Base-by-base conservation (phyloP, 2,888 invertebrate species). In the Aphidoletes aphidimyza region DNA sequence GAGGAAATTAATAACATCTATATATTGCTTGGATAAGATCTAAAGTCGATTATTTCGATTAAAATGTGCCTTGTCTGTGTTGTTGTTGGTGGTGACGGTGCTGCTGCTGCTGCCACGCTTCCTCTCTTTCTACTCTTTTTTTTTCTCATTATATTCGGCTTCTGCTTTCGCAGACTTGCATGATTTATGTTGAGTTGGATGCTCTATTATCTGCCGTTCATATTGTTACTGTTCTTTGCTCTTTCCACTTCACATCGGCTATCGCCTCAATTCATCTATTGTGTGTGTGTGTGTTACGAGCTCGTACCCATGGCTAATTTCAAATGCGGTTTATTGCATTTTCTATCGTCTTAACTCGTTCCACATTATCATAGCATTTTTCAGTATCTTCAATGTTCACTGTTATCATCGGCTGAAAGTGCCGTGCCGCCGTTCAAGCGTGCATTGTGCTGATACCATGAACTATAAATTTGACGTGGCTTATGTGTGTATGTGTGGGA, bases 1-100 rank as follows among this genome's bases (percentile, higher is more conserved):
- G 2, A 11, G 42, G 42, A 42, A 42, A 9, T 30, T 30, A 69
- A 11, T 69, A 69, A 69, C 14, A 30, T 30, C 69, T 54, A 69
- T 69, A 30, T 2, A 26, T 69, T 14, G 26, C 69, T 69, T 69
- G 69, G 30, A 69, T 69, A 30, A 69, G 14, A 69, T 69, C 69
- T 69, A 69, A 69, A 69, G 69, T 69, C 69, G 69, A 69, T 69
- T 69, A 69, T 69, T 69, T 69, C 69, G 30, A 69, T 69, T 69
- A 69, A 69, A 69, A 69, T 14, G 11, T 30, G 69, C 30, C 0
- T 69, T 5, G 5, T 54, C 1, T 54, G 9, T 54, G 22, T 54
- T 5, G n/a, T 22, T 54, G 6, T 22, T 3, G n/a, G 3, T 54
- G n/a, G n/a, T n/a, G n/a, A n/a, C n/a, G n/a, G n/a, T n/a, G n/a